Conservation (phyloP, 2,888 invertebrate genomes). For the Pseudococcus longispinus region DNA sequence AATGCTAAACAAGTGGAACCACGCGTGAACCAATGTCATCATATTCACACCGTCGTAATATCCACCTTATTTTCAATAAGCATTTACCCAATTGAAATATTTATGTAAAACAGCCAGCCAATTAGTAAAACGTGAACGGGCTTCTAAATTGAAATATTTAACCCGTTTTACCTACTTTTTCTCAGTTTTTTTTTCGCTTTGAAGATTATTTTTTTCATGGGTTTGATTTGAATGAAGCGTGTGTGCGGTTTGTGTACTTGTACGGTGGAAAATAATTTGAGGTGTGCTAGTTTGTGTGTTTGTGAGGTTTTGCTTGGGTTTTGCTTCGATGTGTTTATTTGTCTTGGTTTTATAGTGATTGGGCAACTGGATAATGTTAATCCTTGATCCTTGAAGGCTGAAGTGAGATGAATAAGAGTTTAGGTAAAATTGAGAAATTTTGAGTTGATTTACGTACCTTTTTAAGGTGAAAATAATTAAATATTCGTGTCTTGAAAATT, state of each 20-base stretch:
- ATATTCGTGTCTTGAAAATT: no score
- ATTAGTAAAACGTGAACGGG: slow-evolving; percentile 30
- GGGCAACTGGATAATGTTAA: no score
- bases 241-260: neutral
- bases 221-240: neutral
- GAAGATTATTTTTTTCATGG: neutral
- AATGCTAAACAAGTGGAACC: slow-evolving; percentile 35
- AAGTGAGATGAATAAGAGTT: no score
- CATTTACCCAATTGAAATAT: slow-evolving; percentile 36
- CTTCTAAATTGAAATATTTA: slow-evolving; percentile 40
- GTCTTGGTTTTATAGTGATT: no score
- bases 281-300: no score
- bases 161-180: slow-evolving; percentile 13
- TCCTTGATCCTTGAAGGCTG: no score
- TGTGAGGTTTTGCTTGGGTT: no score
- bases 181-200: neutral
- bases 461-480: no score
- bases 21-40: slow-evolving; percentile 12
- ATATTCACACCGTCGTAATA: slow-evolving; percentile 5
- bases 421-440: no score
- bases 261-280: no score
- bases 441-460: no score
- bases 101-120: slow-evolving; percentile 36
- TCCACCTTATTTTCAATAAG: slow-evolving; percentile 1
- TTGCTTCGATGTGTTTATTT: no score